Base-by-base conservation (phyloP, 2,113 vertebrate species). In the Eupsittula cactorum region DNA sequence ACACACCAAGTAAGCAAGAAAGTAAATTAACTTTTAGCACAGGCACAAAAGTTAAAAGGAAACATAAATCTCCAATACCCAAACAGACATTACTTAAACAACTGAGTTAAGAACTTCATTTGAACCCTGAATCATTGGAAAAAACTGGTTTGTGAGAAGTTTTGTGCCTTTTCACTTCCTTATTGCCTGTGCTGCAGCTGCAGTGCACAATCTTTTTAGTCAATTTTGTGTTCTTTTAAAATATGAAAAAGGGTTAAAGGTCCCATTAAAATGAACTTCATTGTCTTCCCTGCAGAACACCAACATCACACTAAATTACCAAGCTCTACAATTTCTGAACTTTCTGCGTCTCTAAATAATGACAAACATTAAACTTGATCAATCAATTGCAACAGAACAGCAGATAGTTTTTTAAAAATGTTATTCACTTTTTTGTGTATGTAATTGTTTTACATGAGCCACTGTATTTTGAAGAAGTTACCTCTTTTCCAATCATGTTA, bases 401-500 rank as follows among this genome's bases (percentile, higher is more conserved):
- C 31, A 85, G 28, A 80, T 31, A 82, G 46, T 70, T 86, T 78
- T 70, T 39, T 20, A 86, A 89, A 94, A 77, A 25, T 13, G 16
- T 53, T 67, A 81, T 39, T 79, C 37, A 83, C 24, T 59, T 74
- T 37, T 84, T 33, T 76, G 15, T 49, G 7, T n/a, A 79, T 33
- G 47, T 47, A 96, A 93, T 62, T 85, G 88, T 76, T 90, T 88
- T 76, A 73, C 11, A 87, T 49, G 24, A 92, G 42, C 46, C 37
- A 65, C 39, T 73, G 49, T 33, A 91, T 86, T 88, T 87, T 63
- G 93, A 96, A 77, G 65, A 88, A 94, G 84, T 85, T 42, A 73
- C 87, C 83, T 87, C 31, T 88, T 70, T 91, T 95, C 57, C 92
- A 90, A 63, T 85, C 87, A 95, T 23, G 31, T 93, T 82, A 59